Conservation (phyloP, 2,888 invertebrate species). For the Pristionchus mayeri region DNA sequence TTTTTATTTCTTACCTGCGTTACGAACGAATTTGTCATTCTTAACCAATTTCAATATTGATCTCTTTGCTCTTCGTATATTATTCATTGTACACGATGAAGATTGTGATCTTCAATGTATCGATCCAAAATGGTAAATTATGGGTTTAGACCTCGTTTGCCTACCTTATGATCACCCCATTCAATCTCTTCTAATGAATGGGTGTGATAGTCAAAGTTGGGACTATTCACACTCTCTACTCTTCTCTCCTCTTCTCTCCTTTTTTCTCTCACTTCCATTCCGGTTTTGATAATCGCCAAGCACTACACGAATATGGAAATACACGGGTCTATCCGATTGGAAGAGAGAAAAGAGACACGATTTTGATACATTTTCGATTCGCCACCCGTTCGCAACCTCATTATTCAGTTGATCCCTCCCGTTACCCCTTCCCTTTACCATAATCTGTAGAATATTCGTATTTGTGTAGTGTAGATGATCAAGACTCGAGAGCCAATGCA, state of each 20-base stretch:
- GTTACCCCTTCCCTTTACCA: conserved; percentile 17
- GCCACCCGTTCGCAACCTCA: conserved; percentile 3
- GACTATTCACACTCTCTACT: conserved; percentile 18
- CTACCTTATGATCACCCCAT: not conserved
- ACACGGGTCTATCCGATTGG: not conserved
- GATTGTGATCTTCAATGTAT: not conserved
- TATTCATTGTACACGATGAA: conserved; percentile 30
- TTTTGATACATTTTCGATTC: conserved; percentile 21
- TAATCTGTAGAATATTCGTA: not conserved
- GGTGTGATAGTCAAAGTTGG: conserved; percentile 43
- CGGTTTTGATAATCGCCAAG: conserved; percentile 50
- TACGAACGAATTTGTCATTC: conserved; percentile 31
- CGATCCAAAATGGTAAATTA: not conserved
- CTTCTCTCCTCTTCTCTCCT: conserved; percentile 36
- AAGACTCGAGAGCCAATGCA: too few species aligned
- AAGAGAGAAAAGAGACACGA: conserved; percentile 21
- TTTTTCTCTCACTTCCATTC: conserved; percentile 41
- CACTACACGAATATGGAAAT: conserved; percentile 51
- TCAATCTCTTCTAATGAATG: not conserved
- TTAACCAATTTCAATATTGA: conserved; percentile 25
- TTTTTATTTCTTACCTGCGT: not conserved
- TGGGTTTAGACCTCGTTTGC: not conserved
- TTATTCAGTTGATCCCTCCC: not conserved
- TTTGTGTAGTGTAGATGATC: not conserved
- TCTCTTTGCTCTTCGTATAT: not conserved